A percentile compares a stretch with the other conserved stretches of the same genome.
Evolutionary conservation across 2,113 vertebrate genomes (phyloP).

Genomic region (Bubo blakistoni): DNA sequence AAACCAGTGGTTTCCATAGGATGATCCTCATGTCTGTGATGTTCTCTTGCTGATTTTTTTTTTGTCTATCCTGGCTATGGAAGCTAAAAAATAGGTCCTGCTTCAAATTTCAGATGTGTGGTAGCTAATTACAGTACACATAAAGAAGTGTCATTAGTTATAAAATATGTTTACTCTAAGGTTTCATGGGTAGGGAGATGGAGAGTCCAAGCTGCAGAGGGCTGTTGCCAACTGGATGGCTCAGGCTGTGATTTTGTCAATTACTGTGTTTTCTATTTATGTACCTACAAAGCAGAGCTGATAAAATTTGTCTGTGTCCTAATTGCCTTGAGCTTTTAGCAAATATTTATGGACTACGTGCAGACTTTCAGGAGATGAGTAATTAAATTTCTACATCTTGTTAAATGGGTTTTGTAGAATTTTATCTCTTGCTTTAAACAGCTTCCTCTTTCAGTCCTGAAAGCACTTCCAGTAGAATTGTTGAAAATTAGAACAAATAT

Average conservation of each 20-base stretch:
- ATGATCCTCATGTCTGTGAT: accelerated
- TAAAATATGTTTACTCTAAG: background rate
- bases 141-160: background rate
- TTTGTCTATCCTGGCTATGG: background rate
- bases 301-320: background rate
- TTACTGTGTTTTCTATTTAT: background rate
- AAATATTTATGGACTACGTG: background rate
- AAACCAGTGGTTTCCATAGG: background rate
- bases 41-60: background rate
- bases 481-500: background rate
- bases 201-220: background rate
- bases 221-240: background rate
- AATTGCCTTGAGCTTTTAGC: background rate
- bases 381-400: background rate
- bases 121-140: background rate
- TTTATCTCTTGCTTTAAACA: background rate
- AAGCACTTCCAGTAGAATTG: background rate
- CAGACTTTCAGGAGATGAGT: background rate
- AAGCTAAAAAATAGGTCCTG: background rate
- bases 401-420: background rate
- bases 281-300: background rate
- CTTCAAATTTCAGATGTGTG: background rate
- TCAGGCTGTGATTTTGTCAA: background rate
- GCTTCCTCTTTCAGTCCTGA: background rate
- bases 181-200: background rate